Evolutionary conservation across 2,113 vertebrate species (phyloP).

Genomic region (Galbula dea): DNA sequence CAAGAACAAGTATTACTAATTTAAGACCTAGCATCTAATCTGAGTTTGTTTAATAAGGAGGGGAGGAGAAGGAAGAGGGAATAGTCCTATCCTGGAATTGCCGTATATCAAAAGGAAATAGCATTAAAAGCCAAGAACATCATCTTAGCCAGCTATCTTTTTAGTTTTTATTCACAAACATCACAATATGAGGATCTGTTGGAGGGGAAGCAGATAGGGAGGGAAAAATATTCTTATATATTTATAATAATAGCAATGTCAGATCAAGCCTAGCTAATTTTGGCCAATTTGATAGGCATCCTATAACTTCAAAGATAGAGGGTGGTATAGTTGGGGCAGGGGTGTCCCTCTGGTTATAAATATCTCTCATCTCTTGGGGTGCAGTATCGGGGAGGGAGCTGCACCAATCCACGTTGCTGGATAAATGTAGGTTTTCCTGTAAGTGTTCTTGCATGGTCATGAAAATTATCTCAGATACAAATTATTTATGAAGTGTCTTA

Average conservation of each 20-base stretch:
- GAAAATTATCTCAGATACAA: background rate
- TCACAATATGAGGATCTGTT: background rate
- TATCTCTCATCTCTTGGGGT: background rate
- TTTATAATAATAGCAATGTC: background rate
- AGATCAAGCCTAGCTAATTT: background rate
- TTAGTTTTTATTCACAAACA: background rate
- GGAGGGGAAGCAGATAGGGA: background rate
- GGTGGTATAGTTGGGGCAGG: background rate
- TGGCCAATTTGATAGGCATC: background rate
- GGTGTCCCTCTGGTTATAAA: background rate
- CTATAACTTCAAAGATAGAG: background rate
- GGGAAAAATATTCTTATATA: background rate
- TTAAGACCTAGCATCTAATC: background rate
- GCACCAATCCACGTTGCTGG: background rate
- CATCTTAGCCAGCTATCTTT: background rate
- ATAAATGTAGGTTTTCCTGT: background rate
- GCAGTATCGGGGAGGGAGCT: background rate
- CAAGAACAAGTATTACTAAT: background rate
- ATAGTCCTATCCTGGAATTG: background rate
- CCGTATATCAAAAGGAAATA: background rate
- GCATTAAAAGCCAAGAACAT: background rate
- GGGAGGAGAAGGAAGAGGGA: accelerated
- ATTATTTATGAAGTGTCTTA: background rate
- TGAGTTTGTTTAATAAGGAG: background rate
- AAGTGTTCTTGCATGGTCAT: background rate